Percentiles rank a stretch among this genome's conserved stretches.
phyloP scores from a whole-genome alignment of 2,888 invertebrate species.

The Noctuana brunneofusca region DNA sequence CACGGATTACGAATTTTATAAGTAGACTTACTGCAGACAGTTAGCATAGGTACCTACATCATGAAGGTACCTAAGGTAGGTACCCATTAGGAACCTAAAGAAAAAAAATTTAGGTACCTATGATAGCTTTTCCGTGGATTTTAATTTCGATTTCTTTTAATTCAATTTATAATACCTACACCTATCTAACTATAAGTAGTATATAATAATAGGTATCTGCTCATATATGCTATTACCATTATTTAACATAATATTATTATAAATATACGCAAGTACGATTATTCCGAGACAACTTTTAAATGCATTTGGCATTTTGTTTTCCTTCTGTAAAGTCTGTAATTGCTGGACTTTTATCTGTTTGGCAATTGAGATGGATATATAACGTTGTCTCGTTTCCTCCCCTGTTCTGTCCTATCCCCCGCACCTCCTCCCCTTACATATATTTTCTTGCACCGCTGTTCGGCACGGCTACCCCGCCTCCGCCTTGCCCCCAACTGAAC shows the following conservation, averaged over 20 bases:
- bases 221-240: no score
- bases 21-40: no score
- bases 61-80: no score
- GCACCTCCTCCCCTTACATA: constrained; percentile 55
- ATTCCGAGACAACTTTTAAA: constrained; percentile 58
- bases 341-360: constrained; percentile 60
- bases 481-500: constrained; percentile 59
- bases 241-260: not conserved
- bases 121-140: no score
- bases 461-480: constrained; percentile 73
- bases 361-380: constrained; percentile 45
- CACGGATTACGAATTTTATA: no score
- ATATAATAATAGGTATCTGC: not conserved
- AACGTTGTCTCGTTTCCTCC: constrained; percentile 43
- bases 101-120: no score
- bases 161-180: no score
- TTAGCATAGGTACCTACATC: no score
- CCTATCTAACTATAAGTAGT: no score
- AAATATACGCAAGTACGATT: constrained; percentile 49
- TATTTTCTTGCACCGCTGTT: constrained; percentile 63
- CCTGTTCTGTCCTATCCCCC: constrained; percentile 42
- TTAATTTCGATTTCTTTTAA: no score
- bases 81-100: no score
- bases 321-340: constrained; percentile 52
- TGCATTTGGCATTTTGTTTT: constrained; percentile 76